Percentiles rank a stretch among this genome's conserved stretches.
Evolutionary conservation across 1,140 invertebrate genomes (phyloP).

Genomic region (Orchesella cincta): DNA sequence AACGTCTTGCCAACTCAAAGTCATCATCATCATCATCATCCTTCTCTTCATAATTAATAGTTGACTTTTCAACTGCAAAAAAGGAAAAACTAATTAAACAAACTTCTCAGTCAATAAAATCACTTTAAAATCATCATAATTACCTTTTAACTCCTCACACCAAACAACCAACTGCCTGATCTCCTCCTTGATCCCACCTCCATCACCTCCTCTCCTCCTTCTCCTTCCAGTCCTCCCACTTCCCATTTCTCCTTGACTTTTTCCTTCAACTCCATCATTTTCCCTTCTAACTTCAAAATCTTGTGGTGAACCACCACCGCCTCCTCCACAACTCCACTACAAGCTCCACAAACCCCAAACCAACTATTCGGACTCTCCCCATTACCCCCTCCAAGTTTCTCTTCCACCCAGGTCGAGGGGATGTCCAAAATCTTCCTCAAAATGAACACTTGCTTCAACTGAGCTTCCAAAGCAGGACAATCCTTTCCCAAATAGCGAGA

Average conservation of each 20-base stretch:
- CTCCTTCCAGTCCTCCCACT: neutral
- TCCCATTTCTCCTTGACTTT: neutral
- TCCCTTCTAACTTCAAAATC: neutral
- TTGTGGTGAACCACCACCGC: neutral
- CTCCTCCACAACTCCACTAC: neutral
- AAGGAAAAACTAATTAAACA: neutral
- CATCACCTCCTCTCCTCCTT: neutral
- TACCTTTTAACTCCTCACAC: neutral
- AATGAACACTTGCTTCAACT: neutral
- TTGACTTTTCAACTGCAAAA: neutral
- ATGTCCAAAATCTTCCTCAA: neutral
- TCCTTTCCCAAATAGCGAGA: too few species aligned
- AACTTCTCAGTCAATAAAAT: neutral
- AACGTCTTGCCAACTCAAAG: too few species aligned
- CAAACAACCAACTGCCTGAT: neutral
- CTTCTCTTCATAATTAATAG: too few species aligned
- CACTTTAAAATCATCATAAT: neutral
- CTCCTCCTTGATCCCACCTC: neutral
- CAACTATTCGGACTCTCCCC: neutral
- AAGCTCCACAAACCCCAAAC: neutral
- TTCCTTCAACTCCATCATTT: neutral
- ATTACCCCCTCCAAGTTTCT: neutral
- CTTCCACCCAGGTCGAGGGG: neutral
- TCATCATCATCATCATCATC: too few species aligned
- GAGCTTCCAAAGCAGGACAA: neutral